These are phyloP conservation scores for Mythimna albipuncta DNA, from an alignment of 2,888 invertebrate genomes.

Conservation along the genomic window DNA sequence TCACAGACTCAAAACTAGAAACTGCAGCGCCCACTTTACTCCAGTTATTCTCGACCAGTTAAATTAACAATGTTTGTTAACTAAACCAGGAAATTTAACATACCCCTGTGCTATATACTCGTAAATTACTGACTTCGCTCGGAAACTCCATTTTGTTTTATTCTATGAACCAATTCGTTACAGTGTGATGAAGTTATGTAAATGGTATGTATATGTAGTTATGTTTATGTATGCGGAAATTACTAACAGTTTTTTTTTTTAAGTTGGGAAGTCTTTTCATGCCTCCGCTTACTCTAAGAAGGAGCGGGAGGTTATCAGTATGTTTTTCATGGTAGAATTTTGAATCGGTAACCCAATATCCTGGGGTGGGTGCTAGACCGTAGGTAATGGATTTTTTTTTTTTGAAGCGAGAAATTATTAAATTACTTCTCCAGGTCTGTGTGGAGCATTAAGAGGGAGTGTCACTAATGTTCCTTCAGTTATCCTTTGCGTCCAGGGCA, in stretches of 20 bases:
- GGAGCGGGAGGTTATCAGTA: too few relatives aligned
- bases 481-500: too few relatives aligned
- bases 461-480: too few relatives aligned
- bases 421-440: too few relatives aligned
- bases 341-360: too few relatives aligned
- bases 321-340: too few relatives aligned
- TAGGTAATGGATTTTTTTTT: too few relatives aligned
- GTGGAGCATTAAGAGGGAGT: too few relatives aligned
- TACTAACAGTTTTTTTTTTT: too few relatives aligned
- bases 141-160: conserved; percentile 40
- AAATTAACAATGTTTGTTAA: conserved; percentile 59
- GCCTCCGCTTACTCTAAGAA: too few relatives aligned
- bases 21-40: conserved; percentile 3
- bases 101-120: conserved; percentile 26
- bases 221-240: background rate
- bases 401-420: too few relatives aligned
- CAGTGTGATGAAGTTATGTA: conserved; percentile 31
- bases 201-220: background rate
- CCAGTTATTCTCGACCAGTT: conserved; percentile 46
- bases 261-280: background rate
- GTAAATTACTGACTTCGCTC: conserved; percentile 40
- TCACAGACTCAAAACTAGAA: background rate
- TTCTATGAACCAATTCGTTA: conserved; percentile 32
- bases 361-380: too few relatives aligned
- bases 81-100: conserved; percentile 52